Evolutionary conservation across 2,113 vertebrate genomes (phyloP), one percentile per base, ranked within the genome.

Genomic region (Tachycineta bicolor): DNA sequence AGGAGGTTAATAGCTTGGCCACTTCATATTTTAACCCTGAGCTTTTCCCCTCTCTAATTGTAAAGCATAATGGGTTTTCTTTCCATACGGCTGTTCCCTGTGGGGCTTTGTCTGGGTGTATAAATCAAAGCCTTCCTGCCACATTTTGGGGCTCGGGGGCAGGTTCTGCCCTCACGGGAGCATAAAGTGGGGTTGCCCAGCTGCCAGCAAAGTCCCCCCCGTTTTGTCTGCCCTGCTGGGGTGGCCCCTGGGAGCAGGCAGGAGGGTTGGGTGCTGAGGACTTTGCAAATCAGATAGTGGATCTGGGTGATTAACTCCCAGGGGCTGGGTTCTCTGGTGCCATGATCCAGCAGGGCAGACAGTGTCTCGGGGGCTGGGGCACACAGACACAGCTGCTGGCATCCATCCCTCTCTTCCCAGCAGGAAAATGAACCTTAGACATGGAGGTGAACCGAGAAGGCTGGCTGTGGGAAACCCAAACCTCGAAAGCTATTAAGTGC

Each of bases 1-100:
- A 96, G 90, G 90, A 95, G 89, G 92, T 96, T 95, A 93, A 96
- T 96, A 95, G 85, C 76, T 95, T 87, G 87, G 80, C 70, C 80
- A 77, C 83, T 95, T 94, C 83, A 85, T 91, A 70, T 88, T 87
- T 93, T 87, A 88, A 85, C 63, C 74, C 28, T 43, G 26, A 90
- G 64, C 41, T 59, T 81, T 89, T 80, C 9, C 50, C 21, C 31
- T 81, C 74, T 68, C 50, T 91, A 69, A 94, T 74, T 80, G 50
- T 80, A 65, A 85, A 91, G 46, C 52, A 41, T 64, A 64, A 90
- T 53, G 59, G 11, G 69, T 91, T 95, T 87, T 75, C 69, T 84
- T 93, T 96, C 86, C 78, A 85, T 82, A 24, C 0, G 55, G 60
- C 47, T 44, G 28, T 74, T 88, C 68, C 70, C 90, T 17, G 1